phyloP scores from a whole-genome alignment of 2,888 invertebrate species.

The Drosophila longiperda region DNA sequence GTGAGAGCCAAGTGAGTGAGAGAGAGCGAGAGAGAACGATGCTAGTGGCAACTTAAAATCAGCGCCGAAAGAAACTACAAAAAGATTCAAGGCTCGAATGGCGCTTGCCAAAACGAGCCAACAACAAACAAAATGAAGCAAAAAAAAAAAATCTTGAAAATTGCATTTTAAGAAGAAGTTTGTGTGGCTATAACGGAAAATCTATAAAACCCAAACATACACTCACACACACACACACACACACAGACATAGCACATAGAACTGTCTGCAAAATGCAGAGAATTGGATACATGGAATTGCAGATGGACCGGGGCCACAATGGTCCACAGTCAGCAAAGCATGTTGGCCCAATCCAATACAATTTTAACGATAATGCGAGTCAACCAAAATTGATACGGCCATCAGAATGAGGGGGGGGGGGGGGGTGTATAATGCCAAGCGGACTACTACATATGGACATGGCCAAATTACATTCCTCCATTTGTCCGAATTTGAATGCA shows the following conservation, averaged over 20 bases:
- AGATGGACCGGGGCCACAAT: conserved; percentile 56
- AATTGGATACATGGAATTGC: conserved; percentile 47
- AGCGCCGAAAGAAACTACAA: conserved; percentile 56
- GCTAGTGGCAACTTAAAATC: conserved; percentile 68
- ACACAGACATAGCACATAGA: conserved; percentile 24
- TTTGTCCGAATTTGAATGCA: conserved; percentile 31
- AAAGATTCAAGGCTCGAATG: conserved; percentile 54
- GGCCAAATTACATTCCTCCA: conserved; percentile 23
- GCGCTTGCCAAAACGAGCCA: conserved; percentile 55
- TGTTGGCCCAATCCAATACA: conserved; percentile 77
- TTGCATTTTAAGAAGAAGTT: conserved; percentile 82
- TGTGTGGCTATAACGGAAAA: conserved; percentile 79
- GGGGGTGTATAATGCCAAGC: conserved; percentile 22
- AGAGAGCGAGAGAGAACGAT: background rate
- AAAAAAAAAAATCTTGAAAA: conserved; percentile 71
- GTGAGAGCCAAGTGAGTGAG: background rate
- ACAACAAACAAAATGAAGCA: conserved; percentile 24
- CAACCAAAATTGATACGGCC: conserved; percentile 75
- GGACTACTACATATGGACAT: conserved; percentile 1
- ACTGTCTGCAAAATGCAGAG: conserved; percentile 41
- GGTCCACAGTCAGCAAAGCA: conserved; percentile 48
- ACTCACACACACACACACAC: conserved; percentile 32
- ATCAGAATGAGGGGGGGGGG: conserved; percentile 38
- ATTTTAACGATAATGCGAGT: conserved; percentile 75
- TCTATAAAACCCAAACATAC: conserved; percentile 61